Base-by-base conservation (phyloP, 2,797 vertebrate species). In the Acestrorhynchus altus region DNA sequence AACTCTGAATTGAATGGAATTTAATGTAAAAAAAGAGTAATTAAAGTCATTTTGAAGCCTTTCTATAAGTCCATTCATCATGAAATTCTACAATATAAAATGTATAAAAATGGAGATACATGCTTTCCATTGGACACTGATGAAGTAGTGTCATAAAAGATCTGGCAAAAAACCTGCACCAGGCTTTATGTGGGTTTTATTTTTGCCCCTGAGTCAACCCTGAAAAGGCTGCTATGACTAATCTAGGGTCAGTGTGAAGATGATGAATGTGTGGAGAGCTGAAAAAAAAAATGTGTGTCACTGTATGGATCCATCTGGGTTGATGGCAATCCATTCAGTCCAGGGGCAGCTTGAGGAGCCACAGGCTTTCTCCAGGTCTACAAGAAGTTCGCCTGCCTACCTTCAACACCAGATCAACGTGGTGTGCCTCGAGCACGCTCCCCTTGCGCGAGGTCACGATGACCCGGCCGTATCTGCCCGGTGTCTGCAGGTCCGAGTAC, bases 401-500 rank as follows among this genome's bases (percentile, higher is more conserved):
- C 96, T 96, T 95, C 47, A 98, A 90, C 70, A 99, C 94, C 81
- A 96, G 91, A 82, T 96, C 96, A 77, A 95, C 93, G 86, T 98
- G 95, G 72, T 93, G 92, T 73, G 95, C 94, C 90, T 98, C 97
- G 91, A 99, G 92, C 90, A 98, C 95, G 88, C 96, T 98, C 74
- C 96, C 96, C 88, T 95, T 95, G 65, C 93, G 92, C 71, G 93
- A 92, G 87, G 96, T 97, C 92, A 98, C 88, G 88, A 99, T 97
- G 85, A 99, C 95, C 81, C 97, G 93, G 82, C 97, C 97, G 92
- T 98, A 98, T 65, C 95, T 92, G n/a, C 96, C 96, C 7, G 96
- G 96, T 8, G 96, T 98, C 89, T 98, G 97, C 87, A 98, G 94
- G 91, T 98, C 97, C 3, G 97, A 98, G 90, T 98, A 99, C 71